Evolutionary conservation across 2,888 invertebrate species (phyloP), one percentile per base, ranked within the genome.

Genomic region (Synergus itoensis): DNA sequence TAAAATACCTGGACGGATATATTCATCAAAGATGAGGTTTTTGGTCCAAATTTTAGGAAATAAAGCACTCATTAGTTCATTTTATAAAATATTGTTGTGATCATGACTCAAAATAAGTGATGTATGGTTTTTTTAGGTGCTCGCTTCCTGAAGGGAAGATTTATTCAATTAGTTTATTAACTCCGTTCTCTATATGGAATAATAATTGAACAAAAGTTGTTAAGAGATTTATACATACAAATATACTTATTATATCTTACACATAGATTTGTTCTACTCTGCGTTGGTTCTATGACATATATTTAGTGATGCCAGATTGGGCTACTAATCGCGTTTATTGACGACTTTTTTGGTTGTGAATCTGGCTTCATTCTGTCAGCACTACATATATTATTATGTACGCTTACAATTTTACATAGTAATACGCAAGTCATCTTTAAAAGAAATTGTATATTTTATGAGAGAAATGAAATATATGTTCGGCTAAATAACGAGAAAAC

Each of bases 151-250:
- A 9, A 16, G 16, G 14, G 16, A 36, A 73, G n/a, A 21, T 21
- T 73, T 16, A 73, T n/a, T 28, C 28, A 60, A 36, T 53, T 73
- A 16, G 36, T 43, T 45, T 48, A 28, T 28, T 48, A 16, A 45
- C 14, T 36, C 11, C 28, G 16, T 73, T 16, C 45, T 73, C 36
- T 73, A 36, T n/a, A 73, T 60, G 60, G 11, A 60, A 18, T 60
- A 21, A 69, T 14, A 73, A 65, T 21, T 48, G 69, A 69, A 73
- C 73, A 73, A 73, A 73, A 45, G 45, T 69, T 73, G 16, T 73
- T 73, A 8, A 21, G 28, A 73, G 48, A n/a, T 73, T 73, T 73
- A 73, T 73, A 73, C 48, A 67, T 67, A 67, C 45, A 21, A 18
- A 69, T 45, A 67, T 45, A 69, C 21, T 48, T 69, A 45, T 67